Conservation (phyloP, 1,140 invertebrate species). For the Steinernema khuongi region DNA sequence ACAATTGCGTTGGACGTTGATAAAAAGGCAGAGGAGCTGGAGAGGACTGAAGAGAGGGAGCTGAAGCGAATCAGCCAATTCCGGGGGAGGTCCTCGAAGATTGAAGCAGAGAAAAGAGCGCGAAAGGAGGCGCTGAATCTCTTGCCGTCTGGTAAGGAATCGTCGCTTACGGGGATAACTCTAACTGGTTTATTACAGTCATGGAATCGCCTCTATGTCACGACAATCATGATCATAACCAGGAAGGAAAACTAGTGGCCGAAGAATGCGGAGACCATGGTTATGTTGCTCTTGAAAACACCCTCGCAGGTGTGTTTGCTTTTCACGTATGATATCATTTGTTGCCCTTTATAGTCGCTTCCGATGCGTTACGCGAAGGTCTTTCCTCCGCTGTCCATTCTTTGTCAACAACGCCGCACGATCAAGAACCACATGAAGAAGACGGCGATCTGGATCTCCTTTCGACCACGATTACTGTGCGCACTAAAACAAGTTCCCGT, state of each 20-base stretch:
- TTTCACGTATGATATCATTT: neutral
- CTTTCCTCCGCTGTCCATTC: neutral
- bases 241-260: neutral
- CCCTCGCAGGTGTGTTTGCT: neutral
- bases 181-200: neutral
- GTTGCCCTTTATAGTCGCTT: neutral
- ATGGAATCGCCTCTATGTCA: neutral
- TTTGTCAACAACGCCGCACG: neutral
- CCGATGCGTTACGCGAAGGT: neutral
- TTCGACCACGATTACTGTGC: neutral
- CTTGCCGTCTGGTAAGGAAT: neutral
- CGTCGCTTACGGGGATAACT: neutral
- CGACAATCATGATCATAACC: neutral
- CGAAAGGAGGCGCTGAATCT: neutral
- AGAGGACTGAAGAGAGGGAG: neutral
- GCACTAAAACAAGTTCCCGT: neutral
- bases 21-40: neutral
- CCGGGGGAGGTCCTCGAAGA: neutral
- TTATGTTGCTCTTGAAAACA: neutral
- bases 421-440: neutral
- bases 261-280: neutral
- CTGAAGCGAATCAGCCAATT: neutral
- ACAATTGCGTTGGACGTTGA: neutral
- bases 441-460: neutral
- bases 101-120: neutral